Evolutionary conservation across 2,797 vertebrate genomes (phyloP).

Genomic region (Natrix natrix): DNA sequence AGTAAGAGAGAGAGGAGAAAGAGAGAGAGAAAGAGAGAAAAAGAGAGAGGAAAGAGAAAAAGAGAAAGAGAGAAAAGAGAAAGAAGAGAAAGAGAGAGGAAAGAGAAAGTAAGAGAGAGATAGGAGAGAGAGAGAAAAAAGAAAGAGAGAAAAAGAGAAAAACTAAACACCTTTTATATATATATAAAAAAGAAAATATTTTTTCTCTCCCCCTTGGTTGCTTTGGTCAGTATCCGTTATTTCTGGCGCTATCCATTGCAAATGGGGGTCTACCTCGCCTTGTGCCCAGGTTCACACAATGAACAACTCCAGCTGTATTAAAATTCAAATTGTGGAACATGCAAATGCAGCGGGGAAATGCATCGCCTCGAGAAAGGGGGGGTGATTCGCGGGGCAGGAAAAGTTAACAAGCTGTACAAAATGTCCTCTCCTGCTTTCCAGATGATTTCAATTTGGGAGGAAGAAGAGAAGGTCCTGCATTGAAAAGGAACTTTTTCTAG

Average conservation of each 20-base stretch:
- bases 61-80: too few species aligned
- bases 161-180: too few species aligned
- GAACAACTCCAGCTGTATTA: slow-evolving; percentile 23
- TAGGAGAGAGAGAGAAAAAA: too few species aligned
- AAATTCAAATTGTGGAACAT: slow-evolving; percentile 41
- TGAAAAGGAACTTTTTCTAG: slow-evolving; percentile 42
- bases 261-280: neutral
- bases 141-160: too few species aligned
- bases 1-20: too few species aligned
- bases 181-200: too few species aligned
- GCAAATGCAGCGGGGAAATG: slow-evolving; percentile 27
- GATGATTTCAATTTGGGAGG: slow-evolving; percentile 43
- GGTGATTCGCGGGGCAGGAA: neutral
- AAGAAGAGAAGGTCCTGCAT: slow-evolving; percentile 13
- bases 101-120: too few species aligned
- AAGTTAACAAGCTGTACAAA: slow-evolving; percentile 21
- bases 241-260: neutral
- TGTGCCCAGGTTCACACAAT: neutral
- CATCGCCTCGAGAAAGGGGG: neutral
- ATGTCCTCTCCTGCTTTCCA: slow-evolving; percentile 33
- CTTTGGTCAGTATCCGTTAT: too few species aligned
- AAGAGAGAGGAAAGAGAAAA: too few species aligned
- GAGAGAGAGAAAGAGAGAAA: too few species aligned
- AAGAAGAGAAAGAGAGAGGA: too few species aligned
- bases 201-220: too few species aligned